Base-by-base conservation (phyloP, 2,888 invertebrate species). In the Stenichneumon culpator region DNA sequence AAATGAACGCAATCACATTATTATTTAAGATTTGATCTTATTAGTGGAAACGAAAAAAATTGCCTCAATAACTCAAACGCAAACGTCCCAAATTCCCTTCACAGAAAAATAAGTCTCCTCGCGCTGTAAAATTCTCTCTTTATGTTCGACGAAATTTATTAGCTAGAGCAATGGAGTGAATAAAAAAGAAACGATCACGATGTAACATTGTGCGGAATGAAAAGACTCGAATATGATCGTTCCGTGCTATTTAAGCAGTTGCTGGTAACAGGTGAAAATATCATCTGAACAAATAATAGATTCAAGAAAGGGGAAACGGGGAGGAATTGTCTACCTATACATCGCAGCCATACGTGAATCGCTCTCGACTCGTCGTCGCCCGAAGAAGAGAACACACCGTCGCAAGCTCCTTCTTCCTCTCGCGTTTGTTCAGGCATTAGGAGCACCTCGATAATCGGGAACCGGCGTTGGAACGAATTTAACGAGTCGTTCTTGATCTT, bases 251-350 rank as follows among this genome's bases (percentile, higher is more conserved):
- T 92, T 91, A 90, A 91, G 89, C 91, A 92, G 92, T 91, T 90
- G 91, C 88, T 87, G 70, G 84, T 74, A 89, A 90, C 87, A 87
- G 88, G 88, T 91, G 89, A 90, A 90, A 89, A 90, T 89, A 90
- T 90, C 90, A 92, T 90, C 90, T 91, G 91, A 89, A 85, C 86
- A 92, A 93, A 92, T 86, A 90, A 86, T 68, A 80, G 19, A 60
- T 60, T 60, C 60, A 14, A 14, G 44, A 19, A 3, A 63, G 63
- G 79, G 65, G 67, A 16, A 67, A 44, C 28, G 67, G n/a, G 52
- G 22, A 25, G 32, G 19, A 36, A 19, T n/a, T 44, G 44, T 72
- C 39, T 47, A 19, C 68, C 65, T 67, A 50, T 47, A 63, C 79
- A 70, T 69, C 25, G 69, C 14, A 60, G 36, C 36, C 36, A 69